Base-by-base conservation (phyloP, 2,888 invertebrate species). In the Drosophila monieri region DNA sequence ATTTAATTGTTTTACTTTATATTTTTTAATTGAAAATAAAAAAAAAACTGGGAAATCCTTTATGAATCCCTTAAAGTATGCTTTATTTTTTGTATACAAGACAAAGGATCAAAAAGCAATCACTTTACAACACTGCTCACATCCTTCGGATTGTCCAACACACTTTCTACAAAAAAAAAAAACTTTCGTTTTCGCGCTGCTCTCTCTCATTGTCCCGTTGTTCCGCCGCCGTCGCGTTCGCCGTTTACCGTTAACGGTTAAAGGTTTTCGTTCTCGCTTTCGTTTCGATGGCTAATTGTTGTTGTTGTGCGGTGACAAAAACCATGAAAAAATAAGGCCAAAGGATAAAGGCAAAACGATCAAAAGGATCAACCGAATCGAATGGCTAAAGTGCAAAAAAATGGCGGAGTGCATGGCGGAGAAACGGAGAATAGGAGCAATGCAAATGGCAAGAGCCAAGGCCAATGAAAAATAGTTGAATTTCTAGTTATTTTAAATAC, bases 401-500 rank as follows among this genome's bases (percentile, higher is more conserved):
- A 60, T 46, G 46, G 48, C 59, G 58, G 58, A 48, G 48, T 55
- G 61, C 47, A 59, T 35, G 57, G 55, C 57, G 55, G 37, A 44
- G 73, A 44, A 64, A 66, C 65, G 66, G 75, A 75, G 62, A 79
- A 51, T 75, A 85, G 72, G 83, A 75, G 73, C 66, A 70, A 77
- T 66, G 71, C 64, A 70, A 77, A 70, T 67, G 70, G 67, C 48
- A 68, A 74, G 9, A 41, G 39, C 39, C 39, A 41, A 41, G 39
- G 39, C 18, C 39, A 41, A 41, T 18, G 4, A 41, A 41, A 41
- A 41, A 66, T 84, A 88, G 88, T 88, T 84, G 4, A 83, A 88
- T 85, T 80, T 59, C 54, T 85, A 83, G 85, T 87, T 88, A 73
- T 35, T 35, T n/a, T n/a, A 35, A 52, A 49, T 67, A 39, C 47